Evolutionary conservation across 2,113 vertebrate species (phyloP), one percentile per base, ranked within the genome.

Genomic region (Lophura nycthemera): DNA sequence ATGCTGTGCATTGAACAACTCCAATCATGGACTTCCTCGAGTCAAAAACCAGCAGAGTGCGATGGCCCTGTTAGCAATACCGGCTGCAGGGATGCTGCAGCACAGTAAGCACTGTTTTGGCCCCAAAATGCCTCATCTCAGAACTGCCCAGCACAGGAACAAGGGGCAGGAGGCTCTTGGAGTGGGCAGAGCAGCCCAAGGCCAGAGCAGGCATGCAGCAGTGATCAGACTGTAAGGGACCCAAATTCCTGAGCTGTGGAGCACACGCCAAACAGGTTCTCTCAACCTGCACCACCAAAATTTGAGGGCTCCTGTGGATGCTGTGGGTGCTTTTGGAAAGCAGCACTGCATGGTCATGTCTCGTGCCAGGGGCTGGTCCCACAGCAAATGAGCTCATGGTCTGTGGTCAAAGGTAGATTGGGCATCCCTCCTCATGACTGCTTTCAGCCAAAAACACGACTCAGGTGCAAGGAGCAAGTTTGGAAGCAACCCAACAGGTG

Each of bases 311-410:
- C 66, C 43, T 77, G 45, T 43, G 78, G 64, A 36, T 20, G 17
- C 0, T 0, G 42, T 9, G 13, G 8, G 36, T 66, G 13, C 52
- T 45, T 79, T 29, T 67, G 34, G 74, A 47, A 70, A 89, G 50
- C 0, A 0, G 12, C 21, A 36, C 19, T 36, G 38, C 27, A 32
- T 0, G 0, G 66, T 36, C 0, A 0, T 1, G 2, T 38, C 30
- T 36, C 7, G 1, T 48, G 63, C 63, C 81, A 45, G 18, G 36
- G 67, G 43, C 71, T 79, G 64, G 40, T 52, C 32, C 43, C 75
- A 25, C 67, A 66, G 1, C 40, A 73, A 59, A 60, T 78, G 65
- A 75, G 56, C 47, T 56, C 56, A 38, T 13, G 87, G 38, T 57
- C 52, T 69, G 77, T 0, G 20, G 71, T 9, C 71, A 69, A 38